phyloP scores from a whole-genome alignment of 2,888 invertebrate species.

The Sinohyriopsis cumingii region DNA sequence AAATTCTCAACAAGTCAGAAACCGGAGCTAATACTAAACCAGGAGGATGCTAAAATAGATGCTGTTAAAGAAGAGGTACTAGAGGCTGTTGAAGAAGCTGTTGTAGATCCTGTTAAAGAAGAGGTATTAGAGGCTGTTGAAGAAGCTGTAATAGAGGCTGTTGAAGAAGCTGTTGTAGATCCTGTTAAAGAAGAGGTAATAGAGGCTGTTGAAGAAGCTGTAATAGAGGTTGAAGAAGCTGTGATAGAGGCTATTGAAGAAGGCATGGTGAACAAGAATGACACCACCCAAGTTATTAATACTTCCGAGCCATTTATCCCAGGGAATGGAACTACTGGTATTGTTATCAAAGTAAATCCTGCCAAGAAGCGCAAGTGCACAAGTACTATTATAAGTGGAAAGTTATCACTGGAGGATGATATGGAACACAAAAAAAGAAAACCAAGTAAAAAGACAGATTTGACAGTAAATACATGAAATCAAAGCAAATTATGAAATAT shows the following conservation, averaged over 20 bases:
- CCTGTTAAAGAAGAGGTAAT: not conserved
- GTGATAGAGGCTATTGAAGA: not conserved
- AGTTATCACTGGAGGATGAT: constrained; percentile 8
- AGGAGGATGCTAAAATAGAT: not conserved
- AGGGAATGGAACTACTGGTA: no score
- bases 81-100: not conserved
- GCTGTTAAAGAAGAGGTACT: not conserved
- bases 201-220: not conserved
- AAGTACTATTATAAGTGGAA: constrained; percentile 12
- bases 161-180: not conserved
- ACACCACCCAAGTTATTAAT: no score
- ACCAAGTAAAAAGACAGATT: no score
- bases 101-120: not conserved
- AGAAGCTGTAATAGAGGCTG: not conserved
- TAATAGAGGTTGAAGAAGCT: not conserved
- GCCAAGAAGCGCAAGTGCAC: constrained; percentile 6
- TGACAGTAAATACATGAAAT: no score
- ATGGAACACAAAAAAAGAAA: constrained; percentile 1
- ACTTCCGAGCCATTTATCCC: no score
- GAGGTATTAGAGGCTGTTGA: not conserved
- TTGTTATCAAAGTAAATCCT: not conserved
- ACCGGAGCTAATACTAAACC: not conserved
- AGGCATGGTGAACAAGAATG: not conserved
- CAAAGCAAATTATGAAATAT: no score
- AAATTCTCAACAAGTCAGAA: not conserved